A percentile compares a stretch with the other conserved stretches of the same genome.
Evolutionary conservation across 1,140 invertebrate genomes (phyloP).

Genomic region (Lamellibrachia luymesi): DNA sequence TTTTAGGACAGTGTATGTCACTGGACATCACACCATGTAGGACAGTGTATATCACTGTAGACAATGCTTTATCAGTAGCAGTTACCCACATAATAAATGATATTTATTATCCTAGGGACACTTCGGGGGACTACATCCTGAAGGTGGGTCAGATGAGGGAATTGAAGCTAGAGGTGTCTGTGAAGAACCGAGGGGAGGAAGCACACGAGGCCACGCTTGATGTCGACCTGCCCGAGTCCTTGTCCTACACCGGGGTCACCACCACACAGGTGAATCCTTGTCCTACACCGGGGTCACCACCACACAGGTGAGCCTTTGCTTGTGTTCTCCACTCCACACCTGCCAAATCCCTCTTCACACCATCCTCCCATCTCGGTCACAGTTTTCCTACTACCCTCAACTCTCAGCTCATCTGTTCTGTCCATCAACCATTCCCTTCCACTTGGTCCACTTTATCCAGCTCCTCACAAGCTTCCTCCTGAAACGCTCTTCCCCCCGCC

Average conservation of each 20-base stretch:
- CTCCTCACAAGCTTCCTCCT: too few species aligned
- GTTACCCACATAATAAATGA: neutral
- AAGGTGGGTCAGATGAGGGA: slow-evolving; percentile 75
- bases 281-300: neutral
- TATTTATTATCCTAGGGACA: slow-evolving; percentile 8
- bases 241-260: slow-evolving; percentile 69
- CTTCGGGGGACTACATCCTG: slow-evolving; percentile 49
- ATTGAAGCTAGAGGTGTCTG: slow-evolving; percentile 72
- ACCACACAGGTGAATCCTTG: neutral
- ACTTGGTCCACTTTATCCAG: too few species aligned
- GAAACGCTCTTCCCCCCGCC: too few species aligned
- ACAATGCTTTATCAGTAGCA: too few species aligned
- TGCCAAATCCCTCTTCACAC: too few species aligned
- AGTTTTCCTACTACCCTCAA: too few species aligned
- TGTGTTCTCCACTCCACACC: neutral
- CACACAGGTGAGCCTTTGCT: neutral
- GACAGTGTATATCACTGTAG: too few species aligned
- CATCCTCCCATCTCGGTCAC: too few species aligned
- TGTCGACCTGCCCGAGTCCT: slow-evolving; percentile 65
- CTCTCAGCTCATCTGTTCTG: too few species aligned
- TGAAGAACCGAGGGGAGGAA: slow-evolving; percentile 79
- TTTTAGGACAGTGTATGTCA: too few species aligned
- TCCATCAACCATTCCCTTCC: too few species aligned
- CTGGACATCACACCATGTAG: too few species aligned
- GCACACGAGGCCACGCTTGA: slow-evolving; percentile 87